Conservation (phyloP, 2,888 invertebrate genomes). For the Palloptera scutellata region DNA sequence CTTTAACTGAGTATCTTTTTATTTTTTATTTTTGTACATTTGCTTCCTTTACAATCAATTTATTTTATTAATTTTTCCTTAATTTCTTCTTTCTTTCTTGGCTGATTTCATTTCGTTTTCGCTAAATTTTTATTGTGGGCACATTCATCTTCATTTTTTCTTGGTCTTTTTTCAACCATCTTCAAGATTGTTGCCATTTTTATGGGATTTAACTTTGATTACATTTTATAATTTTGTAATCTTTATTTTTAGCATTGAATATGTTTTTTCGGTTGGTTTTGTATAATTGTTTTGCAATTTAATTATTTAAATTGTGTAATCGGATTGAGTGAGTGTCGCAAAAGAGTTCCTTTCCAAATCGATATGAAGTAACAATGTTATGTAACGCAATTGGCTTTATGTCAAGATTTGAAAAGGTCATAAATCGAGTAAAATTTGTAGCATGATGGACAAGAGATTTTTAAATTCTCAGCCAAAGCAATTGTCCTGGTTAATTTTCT, state of each 20-base stretch:
- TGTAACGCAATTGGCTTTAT: too few species aligned
- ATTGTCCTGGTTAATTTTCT: too few species aligned
- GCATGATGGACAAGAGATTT: too few species aligned
- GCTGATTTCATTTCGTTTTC: slow-evolving; percentile 14
- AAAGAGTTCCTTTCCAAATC: neutral
- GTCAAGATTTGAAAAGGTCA: too few species aligned
- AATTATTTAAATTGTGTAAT: slow-evolving; percentile 25
- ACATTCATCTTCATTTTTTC: slow-evolving; percentile 13
- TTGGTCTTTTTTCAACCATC: slow-evolving; percentile 7
- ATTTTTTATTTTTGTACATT: slow-evolving; percentile 3
- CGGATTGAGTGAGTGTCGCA: slow-evolving; percentile 13
- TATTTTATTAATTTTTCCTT: slow-evolving; percentile 8
- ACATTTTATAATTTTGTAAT: slow-evolving; percentile 13
- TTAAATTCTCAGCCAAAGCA: too few species aligned
- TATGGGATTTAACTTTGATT: neutral
- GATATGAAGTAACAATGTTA: neutral
- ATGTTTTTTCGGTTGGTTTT: slow-evolving; percentile 6
- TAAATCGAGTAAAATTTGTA: too few species aligned
- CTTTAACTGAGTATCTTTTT: neutral
- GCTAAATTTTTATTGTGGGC: neutral
- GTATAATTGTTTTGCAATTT: slow-evolving; percentile 22
- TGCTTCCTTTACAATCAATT: slow-evolving; percentile 10
- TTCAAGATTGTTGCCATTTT: slow-evolving; percentile 31
- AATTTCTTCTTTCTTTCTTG: slow-evolving; percentile 5
- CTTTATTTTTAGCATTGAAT: slow-evolving; percentile 15